Base-by-base conservation (phyloP, 2,888 invertebrate genomes). In the Deilephila porcellus region DNA sequence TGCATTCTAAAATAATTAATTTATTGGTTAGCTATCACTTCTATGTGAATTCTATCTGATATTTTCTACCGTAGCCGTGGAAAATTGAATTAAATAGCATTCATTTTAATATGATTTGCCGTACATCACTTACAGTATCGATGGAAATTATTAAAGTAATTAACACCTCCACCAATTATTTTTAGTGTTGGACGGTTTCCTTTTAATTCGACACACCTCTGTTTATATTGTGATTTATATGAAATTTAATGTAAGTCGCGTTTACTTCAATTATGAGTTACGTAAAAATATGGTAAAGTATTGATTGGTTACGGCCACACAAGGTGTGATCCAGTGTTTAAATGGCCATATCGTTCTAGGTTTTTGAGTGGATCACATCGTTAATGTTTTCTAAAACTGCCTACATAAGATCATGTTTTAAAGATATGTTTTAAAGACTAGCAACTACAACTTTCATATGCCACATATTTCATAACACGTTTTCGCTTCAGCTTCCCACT, bases 91-190 rank as follows among this genome's bases (percentile, higher is more conserved):
- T 67, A 29, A 25, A 64, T 25, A 67, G 4, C 25, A 67, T 67
- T 67, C 45, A 52, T 67, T 52, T 67, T 52, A 52, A 67, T 52
- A 52, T 17, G 4, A 25, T 67, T 25, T 67, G 34, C 34, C 67
- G 17, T 67, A 67, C 45, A 67, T 67, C 67, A 67, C 45, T 52
- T 52, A 52, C 6, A 67, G 14, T 52, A 25, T 25, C n/a, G 17
- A 25, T 67, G 25, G 14, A 52, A 52, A 11, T 45, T 52, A 67
- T 45, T 20, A 17, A 67, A 52, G 45, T 67, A 67, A 37, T 63
- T 63, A 63, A 67, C 67, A 67, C 52, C 67, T 67, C 25, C 25
- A 52, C 67, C 45, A 52, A 67, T 67, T 25, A 67, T 67, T 67
- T 67, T 67, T 52, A 45, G 67, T 52, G 45, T 20, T 11, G 11